A percentile compares a stretch with the other conserved stretches of the same genome.
These are phyloP conservation scores for Beris chalybata DNA, from an alignment of 2,888 invertebrate species.

Conservation along the genomic window DNA sequence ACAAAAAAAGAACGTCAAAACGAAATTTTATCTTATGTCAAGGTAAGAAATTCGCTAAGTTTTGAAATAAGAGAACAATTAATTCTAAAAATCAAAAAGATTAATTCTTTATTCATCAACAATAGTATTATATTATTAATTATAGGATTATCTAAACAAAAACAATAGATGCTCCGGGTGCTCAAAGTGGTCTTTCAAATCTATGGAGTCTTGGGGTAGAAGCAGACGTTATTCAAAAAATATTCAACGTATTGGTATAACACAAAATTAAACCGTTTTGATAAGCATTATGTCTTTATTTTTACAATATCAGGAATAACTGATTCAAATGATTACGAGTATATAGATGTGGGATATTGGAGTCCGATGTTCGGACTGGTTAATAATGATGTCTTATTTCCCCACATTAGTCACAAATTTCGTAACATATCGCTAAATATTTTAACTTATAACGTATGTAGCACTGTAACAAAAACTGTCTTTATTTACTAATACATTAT, in stretches of 20 bases:
- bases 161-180: slow-evolving; percentile 60
- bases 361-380: slow-evolving; percentile 69
- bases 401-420: slow-evolving; percentile 78
- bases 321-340: slow-evolving; percentile 35
- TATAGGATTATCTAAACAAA: slow-evolving; percentile 48
- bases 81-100: too few relatives aligned
- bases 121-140: background rate
- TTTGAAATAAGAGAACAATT: background rate
- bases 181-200: slow-evolving; percentile 60
- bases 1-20: slow-evolving; percentile 68
- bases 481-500: slow-evolving; percentile 35
- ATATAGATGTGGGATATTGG: slow-evolving; percentile 71
- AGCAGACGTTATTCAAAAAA: slow-evolving; percentile 47
- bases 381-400: slow-evolving; percentile 73
- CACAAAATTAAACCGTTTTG: background rate
- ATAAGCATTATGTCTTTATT: background rate
- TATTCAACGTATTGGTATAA: slow-evolving; percentile 33
- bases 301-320: slow-evolving; percentile 4
- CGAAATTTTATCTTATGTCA: slow-evolving; percentile 67
- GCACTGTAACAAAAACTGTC: background rate
- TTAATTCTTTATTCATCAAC: background rate
- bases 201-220: slow-evolving; percentile 64
- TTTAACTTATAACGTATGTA: slow-evolving; percentile 74
- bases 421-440: slow-evolving; percentile 72
- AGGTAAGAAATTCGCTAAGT: too few relatives aligned